Evolutionary conservation across 2,113 vertebrate genomes (phyloP).

Genomic region (Ranitomeya variabilis): DNA sequence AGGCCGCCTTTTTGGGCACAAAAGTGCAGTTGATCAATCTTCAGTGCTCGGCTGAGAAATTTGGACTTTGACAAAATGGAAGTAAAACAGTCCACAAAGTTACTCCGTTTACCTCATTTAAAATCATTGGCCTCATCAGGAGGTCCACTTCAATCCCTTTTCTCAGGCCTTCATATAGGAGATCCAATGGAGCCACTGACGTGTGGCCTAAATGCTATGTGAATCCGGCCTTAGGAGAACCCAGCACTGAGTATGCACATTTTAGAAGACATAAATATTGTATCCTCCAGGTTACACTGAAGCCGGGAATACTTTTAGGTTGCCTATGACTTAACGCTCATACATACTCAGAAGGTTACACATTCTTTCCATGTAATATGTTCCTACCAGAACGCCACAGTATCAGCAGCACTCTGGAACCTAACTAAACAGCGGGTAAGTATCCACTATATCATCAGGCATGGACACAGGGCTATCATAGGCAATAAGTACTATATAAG

Average conservation of each 20-base stretch:
- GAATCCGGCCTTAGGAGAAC: background rate
- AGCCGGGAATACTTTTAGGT: background rate
- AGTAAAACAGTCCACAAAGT: too few relatives aligned
- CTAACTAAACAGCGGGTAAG: background rate
- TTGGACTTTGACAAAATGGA: too few relatives aligned
- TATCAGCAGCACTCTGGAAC: background rate
- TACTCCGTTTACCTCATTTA: too few relatives aligned
- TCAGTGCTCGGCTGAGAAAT: too few relatives aligned
- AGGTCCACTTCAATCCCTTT: too few relatives aligned
- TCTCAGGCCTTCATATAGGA: too few relatives aligned
- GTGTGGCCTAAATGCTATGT: too few relatives aligned
- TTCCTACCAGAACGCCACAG: conserved; percentile 20
- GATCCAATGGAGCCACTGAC: too few relatives aligned
- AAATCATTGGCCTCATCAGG: too few relatives aligned
- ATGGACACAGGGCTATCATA: background rate
- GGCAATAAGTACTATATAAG: background rate
- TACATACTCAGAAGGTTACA: conserved; percentile 28
- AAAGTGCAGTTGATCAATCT: too few relatives aligned
- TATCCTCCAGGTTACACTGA: background rate
- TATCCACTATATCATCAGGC: background rate
- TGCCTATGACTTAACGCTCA: conserved; percentile 37
- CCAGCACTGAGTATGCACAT: background rate
- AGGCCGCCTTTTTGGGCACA: too few relatives aligned
- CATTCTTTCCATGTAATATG: conserved; percentile 40
- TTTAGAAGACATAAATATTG: background rate